These are phyloP conservation scores for Xanthia icteritia DNA, from an alignment of 2,888 invertebrate genomes.

Conservation along the genomic window DNA sequence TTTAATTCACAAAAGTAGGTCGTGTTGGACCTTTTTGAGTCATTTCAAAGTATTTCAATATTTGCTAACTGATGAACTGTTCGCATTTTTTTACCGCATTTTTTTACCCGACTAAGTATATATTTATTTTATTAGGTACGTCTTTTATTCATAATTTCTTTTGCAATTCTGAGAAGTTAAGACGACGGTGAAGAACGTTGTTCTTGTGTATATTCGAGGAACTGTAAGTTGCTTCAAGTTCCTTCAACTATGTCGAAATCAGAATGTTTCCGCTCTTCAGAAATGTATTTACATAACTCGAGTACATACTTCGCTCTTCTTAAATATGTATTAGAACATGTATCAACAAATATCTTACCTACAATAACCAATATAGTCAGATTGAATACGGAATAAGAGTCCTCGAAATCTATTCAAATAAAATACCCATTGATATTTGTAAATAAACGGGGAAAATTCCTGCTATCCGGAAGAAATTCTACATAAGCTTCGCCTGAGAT, in stretches of 20 bases:
- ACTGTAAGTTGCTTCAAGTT: neutral
- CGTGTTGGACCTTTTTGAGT: constrained; percentile 16
- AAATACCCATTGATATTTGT: constrained; percentile 58
- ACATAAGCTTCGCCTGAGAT: constrained; percentile 55
- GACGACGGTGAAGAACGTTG: neutral
- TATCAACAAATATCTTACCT: constrained; percentile 13
- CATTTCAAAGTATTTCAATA: constrained; percentile 29
- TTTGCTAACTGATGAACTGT: constrained; percentile 3
- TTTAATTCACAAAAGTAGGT: constrained; percentile 26
- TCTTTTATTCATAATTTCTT: neutral
- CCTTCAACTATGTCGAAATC: constrained; percentile 6
- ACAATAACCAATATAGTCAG: constrained; percentile 34
- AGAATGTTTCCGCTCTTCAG: neutral
- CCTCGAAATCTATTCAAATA: constrained; percentile 63
- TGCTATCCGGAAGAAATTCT: constrained; percentile 58
- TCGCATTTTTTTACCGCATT: neutral
- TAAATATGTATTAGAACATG: constrained; percentile 4
- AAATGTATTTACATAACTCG: neutral
- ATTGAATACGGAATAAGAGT: constrained; percentile 46
- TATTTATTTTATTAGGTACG: neutral
- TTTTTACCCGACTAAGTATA: neutral
- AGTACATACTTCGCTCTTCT: neutral
- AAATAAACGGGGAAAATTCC: constrained; percentile 61
- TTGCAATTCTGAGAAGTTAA: neutral
- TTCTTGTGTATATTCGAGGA: constrained; percentile 4